phyloP scores from a whole-genome alignment of 1,140 invertebrate species.

The Antheraea pernyi region DNA sequence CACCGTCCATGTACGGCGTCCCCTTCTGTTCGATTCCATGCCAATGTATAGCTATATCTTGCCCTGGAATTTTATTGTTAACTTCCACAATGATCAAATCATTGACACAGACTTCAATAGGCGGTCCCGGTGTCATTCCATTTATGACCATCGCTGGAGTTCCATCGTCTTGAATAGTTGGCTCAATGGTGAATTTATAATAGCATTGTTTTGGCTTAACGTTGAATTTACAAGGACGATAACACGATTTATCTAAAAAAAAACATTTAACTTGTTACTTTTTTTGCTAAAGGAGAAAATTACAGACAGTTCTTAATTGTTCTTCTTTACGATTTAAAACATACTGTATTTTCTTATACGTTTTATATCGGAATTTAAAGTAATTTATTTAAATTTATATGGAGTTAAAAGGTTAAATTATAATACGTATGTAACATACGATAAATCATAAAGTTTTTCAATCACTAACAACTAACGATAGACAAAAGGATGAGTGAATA shows the following conservation, averaged over 20 bases:
- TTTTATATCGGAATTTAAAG: too few relatives aligned
- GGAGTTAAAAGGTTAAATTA: too few relatives aligned
- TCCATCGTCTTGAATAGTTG: slow-evolving; percentile 45
- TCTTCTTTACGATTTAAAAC: too few relatives aligned
- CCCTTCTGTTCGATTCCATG: slow-evolving; percentile 86
- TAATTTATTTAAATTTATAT: too few relatives aligned
- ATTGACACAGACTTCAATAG: slow-evolving; percentile 91
- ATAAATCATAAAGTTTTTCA: background rate
- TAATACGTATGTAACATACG: too few relatives aligned
- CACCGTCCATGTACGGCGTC: slow-evolving; percentile 90
- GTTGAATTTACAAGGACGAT: slow-evolving; percentile 74
- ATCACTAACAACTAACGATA: background rate
- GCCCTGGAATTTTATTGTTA: slow-evolving; percentile 84
- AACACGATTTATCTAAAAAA: slow-evolving; percentile 68
- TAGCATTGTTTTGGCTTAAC: slow-evolving; percentile 67
- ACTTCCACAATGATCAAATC: slow-evolving; percentile 92
- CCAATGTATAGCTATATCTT: slow-evolving; percentile 87
- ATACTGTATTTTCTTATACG: too few relatives aligned
- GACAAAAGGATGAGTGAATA: background rate
- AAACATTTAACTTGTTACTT: background rate
- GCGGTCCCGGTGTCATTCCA: slow-evolving; percentile 88
- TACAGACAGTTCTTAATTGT: too few relatives aligned
- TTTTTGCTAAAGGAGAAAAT: background rate
- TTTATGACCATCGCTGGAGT: slow-evolving; percentile 83
- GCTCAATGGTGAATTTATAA: slow-evolving; percentile 63